Evolutionary conservation across 2,797 vertebrate genomes (phyloP), one percentile per base, ranked within the genome.

Genomic region (Simalia tracyae): DNA sequence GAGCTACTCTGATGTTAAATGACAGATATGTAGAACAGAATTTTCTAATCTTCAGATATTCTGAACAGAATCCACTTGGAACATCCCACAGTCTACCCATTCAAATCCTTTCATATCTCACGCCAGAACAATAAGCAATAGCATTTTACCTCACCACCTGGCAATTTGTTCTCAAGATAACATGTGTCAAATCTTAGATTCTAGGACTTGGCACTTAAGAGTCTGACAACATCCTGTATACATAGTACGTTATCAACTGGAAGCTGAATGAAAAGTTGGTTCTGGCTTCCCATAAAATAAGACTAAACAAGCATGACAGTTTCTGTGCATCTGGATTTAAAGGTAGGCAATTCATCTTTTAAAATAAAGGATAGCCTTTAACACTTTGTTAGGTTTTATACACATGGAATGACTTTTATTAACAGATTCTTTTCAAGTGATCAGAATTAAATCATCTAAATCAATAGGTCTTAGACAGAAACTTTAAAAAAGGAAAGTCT

Each of bases 401-500:
- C 3, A 66, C 28, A 28, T 11, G 28, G 6, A 86, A 89, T n/a
- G 86, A 86, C 88, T 85, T 2, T 46, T 64, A 90, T 84, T 93
- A 93, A 89, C 42, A 89, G 91, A 91, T 2, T 36, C 56, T 85
- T 24, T 85, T 92, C 64, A 17, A 84, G 91, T 92, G 86, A 94
- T 56, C 91, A 84, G 92, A 91, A 90, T 61, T 85, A 22, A 93
- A 91, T 85, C 59, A 64, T 31, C 28, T 87, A 64, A 46, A 68
- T n/a, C n/a, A 36, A 42, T 1, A 36, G 17, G 6, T 14, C 50
- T 85, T 56, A 60, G n/a, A 87, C 26, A 86, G 84, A 57, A 86
- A 57, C 28, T 28, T 64, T 64, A 28, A 64, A 64, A 64, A 64
- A 28, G 26, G 9, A 64, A 64, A 64, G 26, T 64, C 63, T 64